Conservation (phyloP, 2,888 invertebrate genomes). For the Phania funesta region DNA sequence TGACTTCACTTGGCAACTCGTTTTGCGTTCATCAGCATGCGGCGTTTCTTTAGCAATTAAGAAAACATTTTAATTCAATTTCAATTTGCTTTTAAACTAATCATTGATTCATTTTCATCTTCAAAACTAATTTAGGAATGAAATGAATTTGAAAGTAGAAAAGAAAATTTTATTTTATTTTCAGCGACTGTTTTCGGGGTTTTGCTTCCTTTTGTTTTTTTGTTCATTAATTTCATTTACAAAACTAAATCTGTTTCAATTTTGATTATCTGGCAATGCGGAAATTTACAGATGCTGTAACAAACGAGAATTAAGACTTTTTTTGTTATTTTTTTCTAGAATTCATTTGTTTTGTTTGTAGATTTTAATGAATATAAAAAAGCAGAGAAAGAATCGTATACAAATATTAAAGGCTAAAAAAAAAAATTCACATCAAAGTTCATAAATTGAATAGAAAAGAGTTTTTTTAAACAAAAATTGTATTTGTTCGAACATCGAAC, state of each 20-base stretch:
- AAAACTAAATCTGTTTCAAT: conserved; percentile 16
- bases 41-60: conserved; percentile 33
- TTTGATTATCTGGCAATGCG: conserved; percentile 48
- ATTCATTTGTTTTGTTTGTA: conserved; percentile 4
- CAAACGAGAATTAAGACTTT: conserved; percentile 13
- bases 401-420: conserved; percentile 53
- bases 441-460: conserved; percentile 28
- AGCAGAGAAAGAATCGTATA: conserved; percentile 4
- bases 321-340: not conserved
- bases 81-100: conserved; percentile 2
- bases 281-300: conserved; percentile 59
- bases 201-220: not conserved
- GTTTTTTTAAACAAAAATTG: conserved; percentile 14
- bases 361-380: not conserved
- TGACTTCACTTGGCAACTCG: not conserved
- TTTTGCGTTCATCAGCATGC: not conserved
- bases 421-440: conserved; percentile 58
- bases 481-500: conserved; percentile 21
- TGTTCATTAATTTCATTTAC: not conserved
- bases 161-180: conserved; percentile 3
- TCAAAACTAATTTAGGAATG: conserved; percentile 4
- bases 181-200: conserved; percentile 7
- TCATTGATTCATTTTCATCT: conserved; percentile 31
- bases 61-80: conserved; percentile 41
- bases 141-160: not conserved